Percentiles rank a stretch among this genome's conserved stretches.
Conservation (phyloP, 2,888 invertebrate species). For the Eilema depressum region DNA sequence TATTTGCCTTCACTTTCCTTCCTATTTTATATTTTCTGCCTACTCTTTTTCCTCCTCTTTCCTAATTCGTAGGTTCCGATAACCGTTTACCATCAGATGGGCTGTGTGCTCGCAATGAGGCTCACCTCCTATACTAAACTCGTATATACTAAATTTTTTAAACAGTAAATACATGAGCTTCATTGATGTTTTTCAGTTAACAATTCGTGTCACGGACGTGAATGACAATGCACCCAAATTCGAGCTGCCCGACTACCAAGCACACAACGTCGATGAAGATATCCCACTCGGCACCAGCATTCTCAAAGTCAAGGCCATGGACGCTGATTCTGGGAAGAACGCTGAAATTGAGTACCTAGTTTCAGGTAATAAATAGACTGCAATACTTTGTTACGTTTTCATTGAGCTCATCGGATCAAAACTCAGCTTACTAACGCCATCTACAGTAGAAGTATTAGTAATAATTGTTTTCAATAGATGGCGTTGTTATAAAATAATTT, state of each 20-base stretch:
- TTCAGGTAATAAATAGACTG: conserved; percentile 74
- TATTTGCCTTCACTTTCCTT: no score
- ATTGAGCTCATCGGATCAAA: neutral
- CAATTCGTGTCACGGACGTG: conserved; percentile 97
- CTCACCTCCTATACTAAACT: neutral
- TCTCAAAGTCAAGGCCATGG: conserved; percentile 97
- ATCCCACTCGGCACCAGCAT: conserved; percentile 97
- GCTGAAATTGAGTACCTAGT: conserved; percentile 97
- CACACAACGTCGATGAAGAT: conserved; percentile 98
- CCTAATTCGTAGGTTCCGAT: no score
- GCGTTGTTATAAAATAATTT: conserved; percentile 24
- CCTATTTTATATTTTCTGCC: no score
- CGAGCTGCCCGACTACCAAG: conserved; percentile 98
- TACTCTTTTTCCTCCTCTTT: neutral
- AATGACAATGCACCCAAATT: conserved; percentile 99
- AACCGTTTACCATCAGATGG: neutral
- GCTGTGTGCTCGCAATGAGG: neutral
- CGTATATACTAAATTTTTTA: no score
- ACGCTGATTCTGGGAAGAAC: conserved; percentile 97
- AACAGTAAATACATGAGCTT: neutral
- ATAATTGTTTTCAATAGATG: conserved; percentile 33
- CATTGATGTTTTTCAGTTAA: conserved; percentile 88
- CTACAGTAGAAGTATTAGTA: conserved; percentile 29
- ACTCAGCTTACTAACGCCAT: conserved; percentile 49
- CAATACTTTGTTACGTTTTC: neutral